Base-by-base conservation (phyloP, 2,797 vertebrate genomes). In the Protonibea diacanthus region DNA sequence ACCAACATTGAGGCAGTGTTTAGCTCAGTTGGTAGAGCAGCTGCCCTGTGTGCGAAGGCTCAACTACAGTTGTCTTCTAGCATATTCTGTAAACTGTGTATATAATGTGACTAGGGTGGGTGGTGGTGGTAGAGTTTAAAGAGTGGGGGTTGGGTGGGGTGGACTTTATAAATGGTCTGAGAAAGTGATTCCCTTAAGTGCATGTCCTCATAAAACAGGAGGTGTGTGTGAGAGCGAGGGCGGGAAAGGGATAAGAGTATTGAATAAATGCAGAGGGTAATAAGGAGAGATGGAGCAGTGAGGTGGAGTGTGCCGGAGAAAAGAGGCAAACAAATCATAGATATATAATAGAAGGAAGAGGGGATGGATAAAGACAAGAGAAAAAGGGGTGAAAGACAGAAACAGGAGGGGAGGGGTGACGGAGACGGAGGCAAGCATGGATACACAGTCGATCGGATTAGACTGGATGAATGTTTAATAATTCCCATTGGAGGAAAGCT, bases 151-250 rank as follows among this genome's bases (percentile, higher is more conserved):
- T 11, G 13, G 6, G 10, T 33, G 5, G 29, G 29, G 29, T 6
- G n/a, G 27, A 38, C 23, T 11, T 40, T 2, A 23, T 17, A 56
- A 56, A 56, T 57, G 59, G 29, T 71, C 29, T 51, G 56, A 80
- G 71, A 65, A 85, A 82, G 76, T 83, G 68, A 84, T 84, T 86
- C 69, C 57, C 83, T 74, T 85, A 87, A 86, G 85, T 84, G 85
- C 83, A 60, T 56, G 65, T 66, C 59, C 61, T 59, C 68, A 85
- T 86, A 83, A 82, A 84, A 66, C 33, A 94, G 87, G 94, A 94
- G 90, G 93, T 88, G 93, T 92, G 94, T 92, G 93, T 25, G 58
- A 3, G 73, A 5, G 44, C 21, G 57, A 68, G 60, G 18, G 65
- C 5, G 73, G 21, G 61, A 44, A 40, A 20, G 25, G 55, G 27